Base-by-base conservation (phyloP, 2,888 invertebrate species). In the Cylindroiulus punctatus region DNA sequence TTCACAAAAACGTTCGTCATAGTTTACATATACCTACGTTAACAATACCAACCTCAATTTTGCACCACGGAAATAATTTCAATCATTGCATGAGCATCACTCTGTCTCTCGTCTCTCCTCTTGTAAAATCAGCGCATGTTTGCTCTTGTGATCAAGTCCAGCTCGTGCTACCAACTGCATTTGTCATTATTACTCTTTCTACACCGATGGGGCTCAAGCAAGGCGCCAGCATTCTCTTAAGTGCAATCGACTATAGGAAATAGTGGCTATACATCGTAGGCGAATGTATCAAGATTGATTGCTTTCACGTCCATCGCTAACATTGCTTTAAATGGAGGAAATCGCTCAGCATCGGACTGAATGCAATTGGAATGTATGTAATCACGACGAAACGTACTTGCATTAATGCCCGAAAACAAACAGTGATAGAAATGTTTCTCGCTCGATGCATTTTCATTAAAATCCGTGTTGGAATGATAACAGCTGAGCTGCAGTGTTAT, bases 181-280 rank as follows among this genome's bases (percentile, higher is more conserved):
- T 76, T 76, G 30, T 76, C 76, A 76, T 76, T 76, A 76, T 76
- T 76, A 76, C 76, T 76, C 76, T 76, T 76, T 76, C 76, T 76
- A 76, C 76, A 30, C 76, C 76, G 17, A 30, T n/a, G 76, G 76
- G 76, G 30, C 76, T 76, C 76, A 76, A 76, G 30, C 76, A 76
- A 76, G 76, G 76, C 76, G 76, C 76, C 76, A 76, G 76, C 76
- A 76, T 76, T 76, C 76, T 76, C 76, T 30, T 76, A 76, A 76
- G 76, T 76, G 76, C 76, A 76, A 30, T 76, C 10, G 65, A 26
- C 65, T 22, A 65, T 26, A 76, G 76, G 5, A 76, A 76, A 76
- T 76, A 32, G 76, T 76, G 17, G 76, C 76, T 17, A 30, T 76
- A 76, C 17, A 76, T 76, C 30, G 30, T 30, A 1, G 30, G 30